Percentiles rank a stretch among this genome's conserved stretches.
These are phyloP conservation scores for Tethya wilhelma DNA, from an alignment of 37 sponge, comb jelly and placozoan species.

Conservation along the genomic window DNA sequence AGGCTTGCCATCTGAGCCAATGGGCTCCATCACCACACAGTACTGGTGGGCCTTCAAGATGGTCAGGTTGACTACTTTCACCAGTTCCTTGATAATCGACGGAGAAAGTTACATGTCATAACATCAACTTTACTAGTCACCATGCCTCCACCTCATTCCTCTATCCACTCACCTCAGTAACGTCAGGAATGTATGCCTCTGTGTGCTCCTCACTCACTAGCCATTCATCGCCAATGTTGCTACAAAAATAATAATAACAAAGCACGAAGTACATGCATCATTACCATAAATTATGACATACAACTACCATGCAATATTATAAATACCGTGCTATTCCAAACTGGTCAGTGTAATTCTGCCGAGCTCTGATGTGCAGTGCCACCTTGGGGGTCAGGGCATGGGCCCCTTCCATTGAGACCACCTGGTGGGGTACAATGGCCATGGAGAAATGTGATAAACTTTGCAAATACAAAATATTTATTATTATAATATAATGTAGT, in stretches of 20 bases:
- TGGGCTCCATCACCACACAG: conserved; percentile 82
- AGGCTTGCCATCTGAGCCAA: conserved; percentile 67
- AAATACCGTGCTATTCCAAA: conserved; percentile 72
- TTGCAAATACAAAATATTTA: no score
- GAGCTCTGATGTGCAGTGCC: conserved; percentile 81
- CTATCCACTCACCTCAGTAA: conserved; percentile 67
- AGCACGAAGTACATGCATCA: not conserved
- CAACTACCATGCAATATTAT: not conserved
- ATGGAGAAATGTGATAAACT: no score
- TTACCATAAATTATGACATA: not conserved
- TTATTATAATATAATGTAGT: no score
- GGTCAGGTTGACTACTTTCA: conserved; percentile 67
- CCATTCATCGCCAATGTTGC: conserved; percentile 90
- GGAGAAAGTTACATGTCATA: not conserved
- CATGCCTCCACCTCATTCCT: not conserved
- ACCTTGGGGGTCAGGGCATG: conserved; percentile 70
- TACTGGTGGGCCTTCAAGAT: conserved; percentile 80
- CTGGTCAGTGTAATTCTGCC: conserved; percentile 66
- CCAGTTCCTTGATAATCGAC: conserved; percentile 62
- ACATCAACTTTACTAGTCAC: not conserved
- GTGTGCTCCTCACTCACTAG: conserved; percentile 78
- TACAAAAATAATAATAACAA: conserved; percentile 12
- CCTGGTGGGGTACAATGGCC: no score
- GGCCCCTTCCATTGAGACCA: conserved; percentile 53
- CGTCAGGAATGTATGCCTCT: conserved; percentile 81